Evolutionary conservation across 1,140 invertebrate genomes (phyloP), one percentile per base, ranked within the genome.

Genomic region (Semibalanus balanoides): DNA sequence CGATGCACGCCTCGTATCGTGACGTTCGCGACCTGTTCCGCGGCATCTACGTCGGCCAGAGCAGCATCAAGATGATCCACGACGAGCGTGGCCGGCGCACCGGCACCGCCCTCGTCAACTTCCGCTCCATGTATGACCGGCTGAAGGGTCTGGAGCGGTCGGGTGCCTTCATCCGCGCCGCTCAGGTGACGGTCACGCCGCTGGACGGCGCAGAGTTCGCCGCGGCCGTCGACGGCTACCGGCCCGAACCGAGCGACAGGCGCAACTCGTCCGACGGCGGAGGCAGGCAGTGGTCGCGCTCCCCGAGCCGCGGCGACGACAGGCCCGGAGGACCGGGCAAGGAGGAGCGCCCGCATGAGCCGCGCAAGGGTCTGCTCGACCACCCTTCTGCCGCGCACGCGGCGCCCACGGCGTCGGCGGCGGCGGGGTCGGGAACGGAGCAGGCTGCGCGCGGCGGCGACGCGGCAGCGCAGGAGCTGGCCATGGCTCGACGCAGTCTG

Each of bases 1-100:
- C 88, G 0, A 82, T 86, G 30, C 88, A 86, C 77, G 87, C 90
- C 0, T 87, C 86, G n/a, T 92, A 93, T 80, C 87, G 88, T 30
- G 93, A 96, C 81, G 84, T 96, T 0, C 85, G 92, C 27, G 87
- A 90, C 74, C 92, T 95, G 77, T 95, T 96, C 81, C 86, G 88
- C 7, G 89, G 89, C 9, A 87, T 90, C 74, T 88, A 89, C 79
- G 93, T 96, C 64, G 88, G 90, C 19, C 90, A 90, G 78, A 90
- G 91, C 81, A 92, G 93, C 3, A 87, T 96, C 40, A 95, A 95
- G 83, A 86, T 96, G 79, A 89, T 93, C 17, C 92, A 90, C 81
- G 91, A 94, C 79, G 87, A 88, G 25, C 87, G 89, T 78, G 93
- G 94, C 0, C 88, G 89, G 31, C 87, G 91, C 17, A 91, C 89